phyloP scores from a whole-genome alignment of 1,140 invertebrate genomes.

The Megalopta genalis region DNA sequence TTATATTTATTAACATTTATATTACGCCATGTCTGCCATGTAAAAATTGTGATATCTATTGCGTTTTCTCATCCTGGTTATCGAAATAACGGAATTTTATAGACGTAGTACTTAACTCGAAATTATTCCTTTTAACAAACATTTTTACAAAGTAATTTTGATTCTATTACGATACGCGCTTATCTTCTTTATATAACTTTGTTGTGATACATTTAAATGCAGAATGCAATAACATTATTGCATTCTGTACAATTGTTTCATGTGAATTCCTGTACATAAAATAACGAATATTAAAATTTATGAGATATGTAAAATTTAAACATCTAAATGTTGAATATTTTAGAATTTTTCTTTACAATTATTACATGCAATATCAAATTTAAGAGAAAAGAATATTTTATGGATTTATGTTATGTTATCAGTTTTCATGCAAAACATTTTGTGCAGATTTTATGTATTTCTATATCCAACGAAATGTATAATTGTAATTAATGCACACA shows the following conservation, averaged over 20 bases:
- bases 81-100: constrained; percentile 25
- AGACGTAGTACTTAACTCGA: constrained; percentile 38
- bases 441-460: constrained; percentile 18
- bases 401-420: constrained; percentile 5
- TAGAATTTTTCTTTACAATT: not conserved
- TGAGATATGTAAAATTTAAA: not conserved
- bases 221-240: constrained; percentile 14
- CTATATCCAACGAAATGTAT: constrained; percentile 13
- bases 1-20: too few species aligned
- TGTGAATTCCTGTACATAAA: constrained; percentile 24
- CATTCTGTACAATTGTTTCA: constrained; percentile 15
- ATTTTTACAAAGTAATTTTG: constrained; percentile 11
- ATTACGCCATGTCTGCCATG: not conserved
- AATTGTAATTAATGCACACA: constrained; percentile 36
- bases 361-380: constrained; percentile 10
- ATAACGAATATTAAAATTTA: not conserved
- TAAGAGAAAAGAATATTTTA: not conserved
- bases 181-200: constrained; percentile 32
- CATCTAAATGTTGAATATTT: constrained; percentile 6
- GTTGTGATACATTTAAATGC: constrained; percentile 32
- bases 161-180: not conserved
- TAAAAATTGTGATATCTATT: not conserved
- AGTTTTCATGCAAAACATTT: not conserved
- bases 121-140: not conserved
- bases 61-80: constrained; percentile 13